Conservation (phyloP, 2,888 invertebrate species). For the Nebria salina region DNA sequence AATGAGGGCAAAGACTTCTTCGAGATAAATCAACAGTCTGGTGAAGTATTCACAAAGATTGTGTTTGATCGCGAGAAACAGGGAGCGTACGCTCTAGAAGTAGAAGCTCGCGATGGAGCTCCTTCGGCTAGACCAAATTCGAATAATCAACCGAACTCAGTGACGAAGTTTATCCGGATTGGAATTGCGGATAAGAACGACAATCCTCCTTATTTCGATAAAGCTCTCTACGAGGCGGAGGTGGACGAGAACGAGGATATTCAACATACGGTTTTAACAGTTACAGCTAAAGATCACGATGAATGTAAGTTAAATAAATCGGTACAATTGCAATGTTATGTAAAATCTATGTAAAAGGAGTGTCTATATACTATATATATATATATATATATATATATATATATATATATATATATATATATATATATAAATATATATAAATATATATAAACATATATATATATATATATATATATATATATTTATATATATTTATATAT, state of each 20-base stretch:
- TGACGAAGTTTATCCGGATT: constrained; percentile 97
- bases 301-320: constrained; percentile 81
- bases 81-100: constrained; percentile 95
- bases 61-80: constrained; percentile 98
- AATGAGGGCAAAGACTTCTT: constrained; percentile 96
- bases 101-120: constrained; percentile 95
- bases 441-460: too few species aligned
- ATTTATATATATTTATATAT: too few species aligned
- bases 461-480: too few species aligned
- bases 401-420: too few species aligned
- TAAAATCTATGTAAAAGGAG: too few species aligned
- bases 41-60: constrained; percentile 93
- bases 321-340: neutral
- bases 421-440: too few species aligned
- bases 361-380: too few species aligned
- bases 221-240: constrained; percentile 94
- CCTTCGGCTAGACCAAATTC: constrained; percentile 96
- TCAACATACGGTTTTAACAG: constrained; percentile 95
- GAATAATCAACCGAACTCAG: constrained; percentile 94
- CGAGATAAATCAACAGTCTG: constrained; percentile 94
- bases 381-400: too few species aligned
- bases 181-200: constrained; percentile 99
- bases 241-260: constrained; percentile 98
- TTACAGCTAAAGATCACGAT: constrained; percentile 99
- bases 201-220: constrained; percentile 98